These are phyloP conservation scores for Drosophila phalerata DNA, from an alignment of 2,888 invertebrate species.

Conservation along the genomic window DNA sequence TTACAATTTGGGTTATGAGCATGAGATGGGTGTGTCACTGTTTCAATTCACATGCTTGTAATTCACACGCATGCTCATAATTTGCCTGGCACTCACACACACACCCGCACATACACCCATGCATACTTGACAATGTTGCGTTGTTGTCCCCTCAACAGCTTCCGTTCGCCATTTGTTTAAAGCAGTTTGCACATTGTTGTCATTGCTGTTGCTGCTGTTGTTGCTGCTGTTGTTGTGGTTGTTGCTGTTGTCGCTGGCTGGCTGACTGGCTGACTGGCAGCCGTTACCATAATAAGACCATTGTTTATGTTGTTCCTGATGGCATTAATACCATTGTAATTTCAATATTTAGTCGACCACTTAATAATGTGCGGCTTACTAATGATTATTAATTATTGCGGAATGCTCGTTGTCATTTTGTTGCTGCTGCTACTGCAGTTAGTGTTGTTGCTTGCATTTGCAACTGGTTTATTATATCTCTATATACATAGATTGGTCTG, in stretches of 20 bases:
- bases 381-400: conserved; percentile 80
- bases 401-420: conserved; percentile 63
- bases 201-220: conserved; percentile 46
- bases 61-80: conserved; percentile 76
- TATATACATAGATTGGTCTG: conserved; percentile 10
- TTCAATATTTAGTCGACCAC: conserved; percentile 82
- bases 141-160: conserved; percentile 20
- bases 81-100: conserved; percentile 51
- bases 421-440: conserved; percentile 13
- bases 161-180: conserved; percentile 65
- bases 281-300: conserved; percentile 68
- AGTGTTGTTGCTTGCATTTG: conserved; percentile 6
- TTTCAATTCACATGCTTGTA: conserved; percentile 77
- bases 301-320: conserved; percentile 77
- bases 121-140: conserved; percentile 45
- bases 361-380: conserved; percentile 80
- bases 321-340: conserved; percentile 77
- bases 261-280: conserved; percentile 54
- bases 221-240: conserved; percentile 24
- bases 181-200: conserved; percentile 76
- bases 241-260: conserved; percentile 29
- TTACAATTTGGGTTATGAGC: conserved; percentile 33
- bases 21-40: conserved; percentile 64
- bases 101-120: conserved; percentile 2
- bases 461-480: conserved; percentile 20